Evolutionary conservation across 2,888 invertebrate genomes (phyloP).

Genomic region (Tricholauxania praeusta): DNA sequence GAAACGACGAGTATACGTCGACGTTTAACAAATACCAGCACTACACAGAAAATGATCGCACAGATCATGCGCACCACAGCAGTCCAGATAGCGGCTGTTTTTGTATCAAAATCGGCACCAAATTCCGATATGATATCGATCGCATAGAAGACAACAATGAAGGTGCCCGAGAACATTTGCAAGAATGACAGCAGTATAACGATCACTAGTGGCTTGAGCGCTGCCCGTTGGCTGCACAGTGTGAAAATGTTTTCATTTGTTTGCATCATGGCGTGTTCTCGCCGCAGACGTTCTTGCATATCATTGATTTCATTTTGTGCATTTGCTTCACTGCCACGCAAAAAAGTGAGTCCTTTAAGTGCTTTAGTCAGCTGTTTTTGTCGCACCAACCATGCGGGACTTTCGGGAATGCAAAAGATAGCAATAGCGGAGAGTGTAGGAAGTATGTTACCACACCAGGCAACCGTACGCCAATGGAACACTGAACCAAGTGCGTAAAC

Average conservation of each 20-base stretch:
- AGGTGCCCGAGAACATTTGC: slow-evolving; percentile 81
- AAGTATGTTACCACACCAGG: slow-evolving; percentile 73
- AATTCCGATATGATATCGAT: slow-evolving; percentile 77
- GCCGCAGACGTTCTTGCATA: slow-evolving; percentile 72
- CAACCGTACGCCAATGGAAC: slow-evolving; percentile 79
- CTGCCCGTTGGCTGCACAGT: slow-evolving; percentile 72
- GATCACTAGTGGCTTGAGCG: slow-evolving; percentile 79
- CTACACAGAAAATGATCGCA: slow-evolving; percentile 75
- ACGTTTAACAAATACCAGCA: slow-evolving; percentile 75
- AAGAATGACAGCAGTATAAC: slow-evolving; percentile 80
- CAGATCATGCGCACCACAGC: slow-evolving; percentile 76
- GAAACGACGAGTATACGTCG: slow-evolving; percentile 76
- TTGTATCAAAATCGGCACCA: slow-evolving; percentile 69
- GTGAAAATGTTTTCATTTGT: slow-evolving; percentile 70
- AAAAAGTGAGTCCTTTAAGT: slow-evolving; percentile 71
- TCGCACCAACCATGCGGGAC: slow-evolving; percentile 80
- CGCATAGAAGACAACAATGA: slow-evolving; percentile 83
- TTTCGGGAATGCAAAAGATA: slow-evolving; percentile 78
- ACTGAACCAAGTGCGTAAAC: slow-evolving; percentile 79
- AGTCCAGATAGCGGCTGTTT: slow-evolving; percentile 77
- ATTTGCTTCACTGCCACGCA: slow-evolving; percentile 73
- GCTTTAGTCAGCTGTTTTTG: slow-evolving; percentile 72
- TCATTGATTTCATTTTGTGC: slow-evolving; percentile 75
- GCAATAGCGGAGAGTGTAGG: slow-evolving; percentile 74
- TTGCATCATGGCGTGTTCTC: slow-evolving; percentile 68